These are phyloP conservation scores for Tauraco hartlaubi DNA, from an alignment of 2,797 vertebrate species.

Conservation along the genomic window DNA sequence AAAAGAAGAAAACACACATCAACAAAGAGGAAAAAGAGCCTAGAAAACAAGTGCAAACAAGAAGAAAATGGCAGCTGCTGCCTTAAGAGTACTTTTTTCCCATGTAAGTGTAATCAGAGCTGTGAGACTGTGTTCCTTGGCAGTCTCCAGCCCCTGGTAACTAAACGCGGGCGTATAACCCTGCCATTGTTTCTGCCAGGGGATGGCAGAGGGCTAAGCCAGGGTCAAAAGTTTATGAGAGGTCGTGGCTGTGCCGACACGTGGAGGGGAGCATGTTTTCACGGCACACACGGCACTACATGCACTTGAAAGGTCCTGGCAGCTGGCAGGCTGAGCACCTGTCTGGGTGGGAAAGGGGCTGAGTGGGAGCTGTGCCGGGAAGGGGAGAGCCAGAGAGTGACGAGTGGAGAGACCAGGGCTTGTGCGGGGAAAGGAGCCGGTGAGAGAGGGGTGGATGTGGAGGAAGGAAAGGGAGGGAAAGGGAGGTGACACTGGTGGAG, in stretches of 20 bases:
- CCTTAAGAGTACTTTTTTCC: not conserved
- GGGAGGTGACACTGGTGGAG: not conserved
- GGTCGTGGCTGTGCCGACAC: not conserved
- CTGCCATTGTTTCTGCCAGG: not conserved
- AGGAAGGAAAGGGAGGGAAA: not conserved
- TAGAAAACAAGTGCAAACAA: not conserved
- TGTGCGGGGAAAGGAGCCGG: not conserved
- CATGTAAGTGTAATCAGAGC: not conserved
- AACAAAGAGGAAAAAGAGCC: not conserved
- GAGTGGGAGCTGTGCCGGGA: fast-evolving
- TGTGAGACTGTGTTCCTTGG: not conserved
- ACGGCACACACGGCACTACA: not conserved
- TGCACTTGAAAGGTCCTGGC: not conserved
- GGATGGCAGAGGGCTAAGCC: not conserved
- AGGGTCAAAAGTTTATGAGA: slow-evolving; percentile 34
- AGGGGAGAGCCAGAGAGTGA: fast-evolving
- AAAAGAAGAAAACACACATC: not conserved
- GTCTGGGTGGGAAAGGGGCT: not conserved
- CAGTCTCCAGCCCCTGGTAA: not conserved
- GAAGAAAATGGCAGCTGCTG: not conserved
- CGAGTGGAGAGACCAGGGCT: fast-evolving
- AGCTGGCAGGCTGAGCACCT: not conserved
- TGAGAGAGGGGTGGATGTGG: fast-evolving
- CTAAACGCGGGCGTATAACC: not conserved
- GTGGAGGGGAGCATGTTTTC: not conserved